Conservation (phyloP, 2,113 vertebrate genomes). For the Eonycteris spelaea region DNA sequence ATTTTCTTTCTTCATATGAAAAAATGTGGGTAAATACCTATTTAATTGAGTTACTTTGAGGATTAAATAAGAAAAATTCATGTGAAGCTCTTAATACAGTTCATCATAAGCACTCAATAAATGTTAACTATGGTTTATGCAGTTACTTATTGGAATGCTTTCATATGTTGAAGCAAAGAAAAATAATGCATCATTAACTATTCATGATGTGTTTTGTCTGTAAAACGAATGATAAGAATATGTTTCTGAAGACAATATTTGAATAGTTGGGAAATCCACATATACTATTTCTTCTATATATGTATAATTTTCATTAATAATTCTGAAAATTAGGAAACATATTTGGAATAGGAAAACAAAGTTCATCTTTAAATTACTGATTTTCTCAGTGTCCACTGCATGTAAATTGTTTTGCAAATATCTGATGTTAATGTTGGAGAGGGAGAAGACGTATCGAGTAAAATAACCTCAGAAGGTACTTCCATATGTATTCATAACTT, state of each 20-base stretch:
- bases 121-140: background rate
- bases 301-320: background rate
- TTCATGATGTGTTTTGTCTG: background rate
- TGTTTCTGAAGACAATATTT: background rate
- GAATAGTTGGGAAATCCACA: background rate
- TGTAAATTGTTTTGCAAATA: background rate
- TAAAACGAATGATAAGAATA: background rate
- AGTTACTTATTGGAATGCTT: background rate
- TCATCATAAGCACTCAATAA: background rate
- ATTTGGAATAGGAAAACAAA: background rate
- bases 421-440: background rate
- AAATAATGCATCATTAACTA: background rate
- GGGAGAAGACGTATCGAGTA: background rate
- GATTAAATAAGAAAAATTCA: background rate
- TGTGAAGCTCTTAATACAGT: background rate
- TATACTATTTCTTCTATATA: background rate
- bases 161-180: constrained; percentile 9
- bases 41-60: background rate
- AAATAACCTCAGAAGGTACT: background rate
- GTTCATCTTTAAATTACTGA: background rate
- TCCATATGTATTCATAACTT: background rate
- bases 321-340: background rate
- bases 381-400: background rate
- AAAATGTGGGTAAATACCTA: background rate
- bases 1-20: background rate